Base-by-base conservation (phyloP, 2,113 vertebrate species). In the Macrotis lagotis region DNA sequence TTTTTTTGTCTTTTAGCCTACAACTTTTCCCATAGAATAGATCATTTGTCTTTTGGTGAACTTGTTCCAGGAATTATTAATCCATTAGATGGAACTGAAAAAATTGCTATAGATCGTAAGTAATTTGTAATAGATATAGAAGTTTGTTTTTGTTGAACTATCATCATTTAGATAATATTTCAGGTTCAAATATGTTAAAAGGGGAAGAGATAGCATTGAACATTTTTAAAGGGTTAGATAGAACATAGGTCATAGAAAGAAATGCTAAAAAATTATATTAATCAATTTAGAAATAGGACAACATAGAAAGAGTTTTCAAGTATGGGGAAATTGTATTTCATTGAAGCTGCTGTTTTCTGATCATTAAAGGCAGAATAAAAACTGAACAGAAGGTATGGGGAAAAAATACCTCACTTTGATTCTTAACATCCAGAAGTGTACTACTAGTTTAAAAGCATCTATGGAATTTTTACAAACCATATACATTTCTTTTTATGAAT, bases 1-100 rank as follows among this genome's bases (percentile, higher is more conserved):
- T 25, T 95, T 0, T 98, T 89, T 94, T 98, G 31, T 97, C 50
- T 98, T 97, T 88, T 98, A 99, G 99, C 98, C 55, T 99, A 99
- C 97, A 99, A 99, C 98, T 99, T 99, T 97, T 99, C 99, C 96
- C 99, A 99, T 49, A 99, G 99, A 96, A 99, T 99, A 98, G 99
- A 99, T 97, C 99, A 99, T 97, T 98, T 99, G 94, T 99, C 99
- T 53, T 99, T 99, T 96, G 99, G 99, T 96, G 99, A 99, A 93
- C 98, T 98, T 94, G 98, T 99, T 95, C 99, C 99, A 51, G 99
- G 99, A 96, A 99, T 99, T 94, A 99, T 99, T 98, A 99, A 99
- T 98, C 99, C 99, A 22, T 98, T 99, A 97, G 99, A 99, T 91
- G 99, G 99, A 97, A 99, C 99, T 28, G 99, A 99, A 98, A 99